Conservation (phyloP, 2,797 vertebrate species). For the Bradypus variegatus region DNA sequence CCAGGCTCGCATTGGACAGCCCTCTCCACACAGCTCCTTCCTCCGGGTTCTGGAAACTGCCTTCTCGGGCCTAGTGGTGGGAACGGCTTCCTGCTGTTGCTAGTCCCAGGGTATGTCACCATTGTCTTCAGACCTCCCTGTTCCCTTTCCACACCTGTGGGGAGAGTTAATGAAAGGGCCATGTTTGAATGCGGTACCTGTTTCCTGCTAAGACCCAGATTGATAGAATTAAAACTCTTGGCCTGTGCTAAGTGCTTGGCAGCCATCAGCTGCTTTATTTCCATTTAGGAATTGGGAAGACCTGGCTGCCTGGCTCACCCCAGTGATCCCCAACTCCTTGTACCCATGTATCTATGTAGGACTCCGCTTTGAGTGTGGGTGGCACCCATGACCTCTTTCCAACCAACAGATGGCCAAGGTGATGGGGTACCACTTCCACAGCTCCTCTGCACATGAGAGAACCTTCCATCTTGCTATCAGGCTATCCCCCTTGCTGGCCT, state of each 20-base stretch:
- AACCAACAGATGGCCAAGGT: background rate
- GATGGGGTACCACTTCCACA: background rate
- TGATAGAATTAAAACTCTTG: background rate
- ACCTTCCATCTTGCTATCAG: background rate
- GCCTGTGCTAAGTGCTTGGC: fast-evolving
- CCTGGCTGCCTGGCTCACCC: background rate
- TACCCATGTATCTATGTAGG: fast-evolving
- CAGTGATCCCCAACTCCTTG: background rate
- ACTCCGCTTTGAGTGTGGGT: fast-evolving
- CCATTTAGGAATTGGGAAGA: fast-evolving
- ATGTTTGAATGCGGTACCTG: background rate
- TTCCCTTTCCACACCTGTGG: background rate
- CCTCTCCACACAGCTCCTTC: background rate
- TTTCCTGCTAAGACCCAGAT: background rate
- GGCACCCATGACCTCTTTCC: background rate
- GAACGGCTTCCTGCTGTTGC: background rate
- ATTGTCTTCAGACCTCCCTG: background rate
- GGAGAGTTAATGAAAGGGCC: background rate
- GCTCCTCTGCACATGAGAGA: fast-evolving
- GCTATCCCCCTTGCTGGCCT: background rate
- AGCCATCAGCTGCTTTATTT: background rate
- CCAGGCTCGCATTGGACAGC: background rate
- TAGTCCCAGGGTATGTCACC: background rate
- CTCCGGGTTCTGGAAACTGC: background rate
- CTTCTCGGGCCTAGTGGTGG: background rate